Evolutionary conservation across 2,113 vertebrate genomes (phyloP), one percentile per base, ranked within the genome.

Genomic region (Triplophysa tibetana): DNA sequence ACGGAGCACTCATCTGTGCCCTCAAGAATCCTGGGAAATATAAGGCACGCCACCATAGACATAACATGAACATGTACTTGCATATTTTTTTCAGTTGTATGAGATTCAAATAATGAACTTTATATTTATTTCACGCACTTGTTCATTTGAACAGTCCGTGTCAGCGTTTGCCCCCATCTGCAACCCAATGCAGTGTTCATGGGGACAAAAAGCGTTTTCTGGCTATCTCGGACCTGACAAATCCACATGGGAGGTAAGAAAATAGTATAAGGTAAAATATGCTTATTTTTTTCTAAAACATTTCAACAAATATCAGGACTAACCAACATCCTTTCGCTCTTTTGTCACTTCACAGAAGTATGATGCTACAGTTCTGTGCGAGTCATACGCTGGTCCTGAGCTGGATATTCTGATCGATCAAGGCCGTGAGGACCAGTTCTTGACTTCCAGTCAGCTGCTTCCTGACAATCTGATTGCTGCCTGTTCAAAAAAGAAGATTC

Each of bases 161-260:
- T 99, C 97, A 0, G 98, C 97, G 0, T 98, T 99, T 82, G 93
- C 97, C 77, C 96, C 98, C 72, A 94, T 99, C 92, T 99, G 97
- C 90, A 99, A 99, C 91, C 98, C 97, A 0, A 58, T 95, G 54
- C 95, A 96, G 89, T 98, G 96, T 80, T 92, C 94, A 38, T 99
- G 97, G 98, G 97, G 98, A 17, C 97, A 97, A 91, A 99, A 99
- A 77, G 97, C 95, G 52, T 95, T 99, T 29, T 77, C 88, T 0
- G 96, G 96, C 38, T 99, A 99, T 85, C 93, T 99, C 81, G 98
- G 97, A 76, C 56, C 94, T 21, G 95, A 98, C 79, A 78, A 92
- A 77, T 91, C 87, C 79, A 94, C 94, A 9, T 99, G 98, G 98
- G 94, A 99, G 96, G 98, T 99, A 23, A 33, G 69, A 38, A 16